A percentile compares a stretch with the other conserved stretches of the same genome.
Conservation (phyloP, 2,888 invertebrate genomes). For the Zaprionus obscuricornis region DNA sequence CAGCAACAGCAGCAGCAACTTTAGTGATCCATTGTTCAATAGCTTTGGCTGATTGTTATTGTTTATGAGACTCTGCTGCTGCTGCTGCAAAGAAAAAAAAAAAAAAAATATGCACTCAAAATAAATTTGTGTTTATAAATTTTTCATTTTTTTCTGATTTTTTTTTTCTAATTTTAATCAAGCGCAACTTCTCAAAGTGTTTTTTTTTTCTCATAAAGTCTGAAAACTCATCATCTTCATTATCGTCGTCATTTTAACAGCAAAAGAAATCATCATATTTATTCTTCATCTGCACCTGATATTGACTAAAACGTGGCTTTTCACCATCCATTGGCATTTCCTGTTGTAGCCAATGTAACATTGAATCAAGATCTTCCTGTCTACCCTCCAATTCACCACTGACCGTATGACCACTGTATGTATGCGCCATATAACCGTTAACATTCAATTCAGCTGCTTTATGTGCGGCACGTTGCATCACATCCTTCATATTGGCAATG, state of each 20-base stretch:
- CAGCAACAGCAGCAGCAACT: constrained; percentile 1
- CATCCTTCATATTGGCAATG: constrained; percentile 5
- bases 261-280: constrained; percentile 58
- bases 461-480: constrained; percentile 26
- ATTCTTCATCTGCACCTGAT: constrained; percentile 34
- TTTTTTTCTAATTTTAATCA: constrained; percentile 41
- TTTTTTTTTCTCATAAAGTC: no score
- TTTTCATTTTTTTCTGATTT: constrained; percentile 17
- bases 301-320: constrained; percentile 31
- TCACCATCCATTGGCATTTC: constrained; percentile 12
- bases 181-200: not conserved
- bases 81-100: constrained; percentile 24
- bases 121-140: constrained; percentile 51
- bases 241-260: no score
- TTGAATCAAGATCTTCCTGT: constrained; percentile 22
- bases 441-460: constrained; percentile 50
- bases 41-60: constrained; percentile 59
- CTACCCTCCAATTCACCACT: constrained; percentile 58
- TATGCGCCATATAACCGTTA: constrained; percentile 51
- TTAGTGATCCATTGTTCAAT: constrained; percentile 65
- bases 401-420: constrained; percentile 42
- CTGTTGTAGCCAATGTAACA: constrained; percentile 47
- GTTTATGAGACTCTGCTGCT: constrained; percentile 48
- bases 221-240: no score
- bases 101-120: constrained; percentile 70